Base-by-base conservation (phyloP, 35 echinoderm and acorn worm species). In the Apostichopus californicus region DNA sequence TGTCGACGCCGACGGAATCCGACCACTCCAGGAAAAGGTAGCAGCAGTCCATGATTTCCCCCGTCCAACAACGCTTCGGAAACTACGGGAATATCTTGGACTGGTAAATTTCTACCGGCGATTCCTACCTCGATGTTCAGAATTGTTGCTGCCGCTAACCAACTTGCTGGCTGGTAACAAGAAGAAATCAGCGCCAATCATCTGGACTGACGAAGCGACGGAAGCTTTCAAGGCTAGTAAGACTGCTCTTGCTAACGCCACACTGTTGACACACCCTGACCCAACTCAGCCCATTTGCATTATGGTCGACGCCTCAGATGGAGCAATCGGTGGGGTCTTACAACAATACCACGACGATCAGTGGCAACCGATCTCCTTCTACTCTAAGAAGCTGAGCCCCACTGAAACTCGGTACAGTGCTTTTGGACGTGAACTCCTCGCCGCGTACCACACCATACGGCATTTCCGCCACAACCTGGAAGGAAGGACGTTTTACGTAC, bases 271-370 rank as follows among this genome's bases (percentile, higher is more conserved):
- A 55, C 92, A 93, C 68, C 81, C 53, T 53, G 12, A 73, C 9
- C 53, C 80, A 14, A 5, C 73, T 9, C 22, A 46, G 6, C 14
- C 80, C 12, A 54, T 93, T 2, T 86, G 34, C 61, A 11, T 88
- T 18, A 90, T 90, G 65, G 10, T 73, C 20, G 92, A 91, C 59
- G 71, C 92, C 9, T 94, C 56, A 4, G 87, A 94, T 34, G 23
- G 8, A 1, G 92, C 66, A 20, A 57, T 91, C 7, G 86, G 92
- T 59, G 87, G 92, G 1, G 83, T 91, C 3, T 46, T 94, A 0
- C 87, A 94, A n/a, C 87, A 94, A 46, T 52, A 58, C 20, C 18
- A 78, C 28, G 6, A 90, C 9, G 87, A 78, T 1, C 46, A 57
- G 9, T 94, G 92, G 86, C 23, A 80, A 2, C 92, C 87, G 15